Evolutionary conservation across 2,888 invertebrate species (phyloP).

Genomic region (Blastobasis lacticolella): DNA sequence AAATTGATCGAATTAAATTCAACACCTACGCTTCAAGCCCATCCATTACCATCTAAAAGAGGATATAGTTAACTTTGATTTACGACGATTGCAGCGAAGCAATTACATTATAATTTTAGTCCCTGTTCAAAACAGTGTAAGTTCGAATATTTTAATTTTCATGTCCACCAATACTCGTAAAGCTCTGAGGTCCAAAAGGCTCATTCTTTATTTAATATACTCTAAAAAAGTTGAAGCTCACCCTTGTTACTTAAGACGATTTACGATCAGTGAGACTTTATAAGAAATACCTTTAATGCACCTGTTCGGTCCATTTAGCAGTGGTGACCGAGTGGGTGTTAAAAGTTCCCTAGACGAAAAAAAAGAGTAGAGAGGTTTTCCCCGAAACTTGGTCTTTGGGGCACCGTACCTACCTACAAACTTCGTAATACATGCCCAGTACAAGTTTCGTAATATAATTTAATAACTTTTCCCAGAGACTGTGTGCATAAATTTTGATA

Average conservation of each 20-base stretch:
- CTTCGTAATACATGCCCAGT: too few relatives aligned
- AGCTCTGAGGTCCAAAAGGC: conserved; percentile 25
- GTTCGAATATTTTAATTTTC: conserved; percentile 8
- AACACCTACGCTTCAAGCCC: conserved; percentile 20
- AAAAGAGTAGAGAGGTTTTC: too few relatives aligned
- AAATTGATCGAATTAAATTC: conserved; percentile 22
- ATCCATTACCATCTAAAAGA: conserved; percentile 19
- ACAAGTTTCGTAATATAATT: too few relatives aligned
- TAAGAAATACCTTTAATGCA: conserved; percentile 52
- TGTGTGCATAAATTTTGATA: too few relatives aligned
- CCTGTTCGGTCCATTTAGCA: conserved; percentile 59
- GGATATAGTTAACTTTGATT: conserved; percentile 27
- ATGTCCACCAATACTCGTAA: conserved; percentile 21
- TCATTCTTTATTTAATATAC: conserved; percentile 48
- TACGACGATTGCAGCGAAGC: conserved; percentile 21
- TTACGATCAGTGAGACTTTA: conserved; percentile 49
- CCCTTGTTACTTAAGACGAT: conserved; percentile 62
- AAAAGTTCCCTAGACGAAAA: conserved; percentile 12
- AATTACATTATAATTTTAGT: conserved; percentile 20
- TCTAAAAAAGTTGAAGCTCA: conserved; percentile 52
- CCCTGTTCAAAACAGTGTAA: background rate
- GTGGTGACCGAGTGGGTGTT: conserved; percentile 35
- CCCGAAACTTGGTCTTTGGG: too few relatives aligned
- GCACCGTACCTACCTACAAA: too few relatives aligned
- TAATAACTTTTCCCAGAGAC: too few relatives aligned